Base-by-base conservation (phyloP, 2,797 vertebrate species). In the Acipenser ruthenus region DNA sequence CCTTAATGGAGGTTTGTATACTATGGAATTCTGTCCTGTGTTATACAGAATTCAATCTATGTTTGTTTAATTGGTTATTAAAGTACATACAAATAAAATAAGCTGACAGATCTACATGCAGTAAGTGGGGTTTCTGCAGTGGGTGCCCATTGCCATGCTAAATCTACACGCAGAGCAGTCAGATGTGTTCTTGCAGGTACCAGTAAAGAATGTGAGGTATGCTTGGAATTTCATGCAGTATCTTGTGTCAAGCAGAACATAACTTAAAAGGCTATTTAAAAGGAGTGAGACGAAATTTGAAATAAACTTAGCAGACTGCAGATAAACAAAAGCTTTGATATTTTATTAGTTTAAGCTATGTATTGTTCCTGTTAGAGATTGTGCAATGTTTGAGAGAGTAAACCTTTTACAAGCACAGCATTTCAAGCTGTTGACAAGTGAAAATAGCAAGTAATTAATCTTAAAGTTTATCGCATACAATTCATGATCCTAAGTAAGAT, bases 121-220 rank as follows among this genome's bases (percentile, higher is more conserved):
- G 4, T 37, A 37, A 55, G 23, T 52, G 59, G 11, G 52, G 61
- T 37, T 48, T 53, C 53, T 67, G 47, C 6, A 50, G 8, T 8
- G 8, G 6, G 8, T 62, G 53, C 8, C 18, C 61, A n/a, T 53
- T 62, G 49, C 15, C 60, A 48, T 11, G 51, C 7, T 50, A 60
- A 60, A 60, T n/a, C 13, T n/a, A 12, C 6, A 48, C 15, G 50
- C n/a, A 37, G 11, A 63, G 37, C 10, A 55, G 48, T 12, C 10
- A 58, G 10, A 68, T 68, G 67, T 64, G 67, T 68, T 68, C 53
- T 68, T 56, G 61, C 67, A 64, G 67, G 67, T 68, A 68, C 37
- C 37, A 48, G 60, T 67, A 53, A 56, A 50, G 62, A 68, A 68
- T 64, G 23, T 9, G 1, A 1, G 5, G 13, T 7, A 1, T 50